Conservation (phyloP, 2,888 invertebrate genomes). For the Pollenia labialis region DNA sequence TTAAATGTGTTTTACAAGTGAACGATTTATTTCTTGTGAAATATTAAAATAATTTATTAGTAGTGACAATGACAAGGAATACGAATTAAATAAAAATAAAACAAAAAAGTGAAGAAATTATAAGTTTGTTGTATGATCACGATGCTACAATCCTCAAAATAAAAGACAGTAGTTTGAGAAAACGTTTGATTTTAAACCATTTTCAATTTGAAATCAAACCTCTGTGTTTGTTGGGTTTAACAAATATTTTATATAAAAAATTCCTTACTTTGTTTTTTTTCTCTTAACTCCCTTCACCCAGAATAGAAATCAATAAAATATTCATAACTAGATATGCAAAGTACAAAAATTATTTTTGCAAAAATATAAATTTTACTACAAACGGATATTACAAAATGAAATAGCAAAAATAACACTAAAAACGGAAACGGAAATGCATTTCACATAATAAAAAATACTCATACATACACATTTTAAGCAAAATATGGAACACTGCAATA, state of each 20-base stretch:
- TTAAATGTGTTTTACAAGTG: too few relatives aligned
- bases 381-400: conserved; percentile 68
- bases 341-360: conserved; percentile 12
- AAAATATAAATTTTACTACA: conserved; percentile 50
- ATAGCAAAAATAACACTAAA: conserved; percentile 49
- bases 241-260: background rate
- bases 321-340: background rate
- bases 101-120: too few relatives aligned
- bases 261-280: background rate
- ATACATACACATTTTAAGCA: background rate
- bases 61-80: too few relatives aligned
- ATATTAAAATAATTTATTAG: too few relatives aligned
- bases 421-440: conserved; percentile 70
- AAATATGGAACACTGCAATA: conserved; percentile 16
- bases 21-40: too few relatives aligned
- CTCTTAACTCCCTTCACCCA: background rate
- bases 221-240: too few relatives aligned
- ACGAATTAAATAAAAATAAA: too few relatives aligned
- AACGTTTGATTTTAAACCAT: too few relatives aligned
- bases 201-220: too few relatives aligned
- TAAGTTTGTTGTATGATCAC: too few relatives aligned
- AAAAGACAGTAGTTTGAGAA: too few relatives aligned
- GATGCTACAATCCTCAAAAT: too few relatives aligned
- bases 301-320: conserved; percentile 1
- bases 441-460: conserved; percentile 49